Percentiles rank a stretch among this genome's conserved stretches.
Evolutionary conservation across 2,888 invertebrate genomes (phyloP).

Genomic region (Rhingia campestris): DNA sequence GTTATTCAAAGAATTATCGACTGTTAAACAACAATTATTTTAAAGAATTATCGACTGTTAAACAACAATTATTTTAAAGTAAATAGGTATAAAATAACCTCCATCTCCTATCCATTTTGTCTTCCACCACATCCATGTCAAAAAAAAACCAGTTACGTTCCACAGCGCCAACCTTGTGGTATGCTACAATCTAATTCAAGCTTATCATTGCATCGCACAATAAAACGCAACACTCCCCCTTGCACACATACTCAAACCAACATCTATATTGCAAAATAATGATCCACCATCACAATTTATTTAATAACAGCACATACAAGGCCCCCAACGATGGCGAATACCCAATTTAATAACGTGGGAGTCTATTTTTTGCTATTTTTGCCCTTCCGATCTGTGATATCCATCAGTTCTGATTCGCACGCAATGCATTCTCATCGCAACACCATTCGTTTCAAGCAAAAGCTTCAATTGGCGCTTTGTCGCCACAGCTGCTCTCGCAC

Average conservation of each 20-base stretch:
- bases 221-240: conserved; percentile 38
- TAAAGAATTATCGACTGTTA: too few relatives aligned
- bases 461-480: conserved; percentile 49
- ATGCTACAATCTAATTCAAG: conserved; percentile 46
- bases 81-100: not conserved
- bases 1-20: too few relatives aligned
- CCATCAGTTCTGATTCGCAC: conserved; percentile 69
- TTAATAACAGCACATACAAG: conserved; percentile 56
- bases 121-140: too few relatives aligned
- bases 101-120: too few relatives aligned
- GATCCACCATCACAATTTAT: conserved; percentile 67
- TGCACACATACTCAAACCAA: conserved; percentile 30
- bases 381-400: conserved; percentile 63
- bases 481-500: conserved; percentile 26
- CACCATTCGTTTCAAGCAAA: conserved; percentile 5
- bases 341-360: conserved; percentile 71
- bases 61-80: not conserved
- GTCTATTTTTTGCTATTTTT: conserved; percentile 27
- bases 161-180: conserved; percentile 48
- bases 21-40: too few relatives aligned
- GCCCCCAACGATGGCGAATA: conserved; percentile 68
- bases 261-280: conserved; percentile 41
- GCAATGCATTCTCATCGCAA: conserved; percentile 50
- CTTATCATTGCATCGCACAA: conserved; percentile 53
- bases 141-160: conserved; percentile 1